Evolutionary conservation across 2,113 vertebrate genomes (phyloP), one percentile per base, ranked within the genome.

Genomic region (Xerus inauris): DNA sequence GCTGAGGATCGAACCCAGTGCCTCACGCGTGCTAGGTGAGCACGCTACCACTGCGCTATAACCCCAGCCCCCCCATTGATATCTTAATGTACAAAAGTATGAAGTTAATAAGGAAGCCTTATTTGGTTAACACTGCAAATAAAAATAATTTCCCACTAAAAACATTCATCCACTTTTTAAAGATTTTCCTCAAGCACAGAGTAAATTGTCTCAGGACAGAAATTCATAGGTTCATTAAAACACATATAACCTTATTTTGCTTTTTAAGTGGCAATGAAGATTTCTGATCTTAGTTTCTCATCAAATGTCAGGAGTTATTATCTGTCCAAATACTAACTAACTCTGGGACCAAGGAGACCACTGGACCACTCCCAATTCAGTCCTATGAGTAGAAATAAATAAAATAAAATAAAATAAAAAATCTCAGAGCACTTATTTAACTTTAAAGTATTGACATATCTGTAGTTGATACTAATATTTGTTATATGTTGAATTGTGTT

Each of bases 161-260:
- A 77, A 45, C 40, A 76, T 42, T 19, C 28, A 89, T 57, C 24
- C 1, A 67, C 6, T 86, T 79, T 80, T 71, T 49, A 91, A 79
- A 85, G 19, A 24, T 89, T 91, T 81, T 47, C 28, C 71, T 20
- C 32, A 20, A 71, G 6, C 16, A 9, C 3, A 81, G 19, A 82
- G 5, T 87, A 72, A 77, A 76, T 91, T 93, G 1, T 54, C 28
- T 13, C 3, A 64, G 75, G 24, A 59, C 9, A 86, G 28, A 85
- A 59, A 91, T 89, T 93, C 22, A 87, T 64, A 22, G 45, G 54
- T 85, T 88, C 17, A 28, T 51, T 64, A 69, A 71, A 91, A 89
- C 13, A 59, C 64, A 64, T 28, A 30, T 59, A 32, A 49, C 1
- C n/a, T 8, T 62, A 76, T 57, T 75, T 65, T 24, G 13, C 35